phyloP scores from a whole-genome alignment of 2,797 vertebrate species.

The Oreochromis grahami region DNA sequence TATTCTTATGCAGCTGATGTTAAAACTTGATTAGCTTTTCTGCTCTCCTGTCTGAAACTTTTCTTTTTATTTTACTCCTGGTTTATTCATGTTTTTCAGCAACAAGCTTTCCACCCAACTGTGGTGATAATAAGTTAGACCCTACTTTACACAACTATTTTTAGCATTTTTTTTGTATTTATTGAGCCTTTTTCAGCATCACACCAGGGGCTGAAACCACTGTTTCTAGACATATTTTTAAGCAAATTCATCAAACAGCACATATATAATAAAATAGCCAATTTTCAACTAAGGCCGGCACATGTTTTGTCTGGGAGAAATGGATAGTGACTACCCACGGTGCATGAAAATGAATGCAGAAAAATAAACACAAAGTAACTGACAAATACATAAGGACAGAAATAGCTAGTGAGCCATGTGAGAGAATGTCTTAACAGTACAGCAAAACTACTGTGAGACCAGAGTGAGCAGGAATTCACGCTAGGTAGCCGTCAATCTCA shows the following conservation, averaged over 20 bases:
- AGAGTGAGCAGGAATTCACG: conserved; percentile 16
- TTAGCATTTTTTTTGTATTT: background rate
- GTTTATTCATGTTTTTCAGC: rapidly evolving
- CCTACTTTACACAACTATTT: background rate
- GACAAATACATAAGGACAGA: background rate
- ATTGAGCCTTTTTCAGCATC: background rate
- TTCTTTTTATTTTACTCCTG: background rate
- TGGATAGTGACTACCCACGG: background rate
- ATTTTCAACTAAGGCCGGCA: background rate
- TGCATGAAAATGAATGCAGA: background rate
- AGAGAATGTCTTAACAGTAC: conserved; percentile 7
- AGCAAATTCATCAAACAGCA: background rate
- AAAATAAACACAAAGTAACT: background rate
- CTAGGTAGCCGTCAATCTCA: conserved; percentile 22
- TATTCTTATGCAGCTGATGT: background rate
- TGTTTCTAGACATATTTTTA: background rate
- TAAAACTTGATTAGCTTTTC: background rate
- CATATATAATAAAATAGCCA: background rate
- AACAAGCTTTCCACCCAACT: background rate
- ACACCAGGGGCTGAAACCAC: background rate
- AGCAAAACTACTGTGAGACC: conserved; percentile 2
- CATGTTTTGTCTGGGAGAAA: background rate
- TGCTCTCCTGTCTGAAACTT: background rate
- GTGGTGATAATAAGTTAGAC: background rate
- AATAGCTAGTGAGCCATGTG: background rate